A percentile compares a stretch with the other conserved stretches of the same genome.
phyloP scores from a whole-genome alignment of 2,797 vertebrate species.

The Geotrypetes seraphini region DNA sequence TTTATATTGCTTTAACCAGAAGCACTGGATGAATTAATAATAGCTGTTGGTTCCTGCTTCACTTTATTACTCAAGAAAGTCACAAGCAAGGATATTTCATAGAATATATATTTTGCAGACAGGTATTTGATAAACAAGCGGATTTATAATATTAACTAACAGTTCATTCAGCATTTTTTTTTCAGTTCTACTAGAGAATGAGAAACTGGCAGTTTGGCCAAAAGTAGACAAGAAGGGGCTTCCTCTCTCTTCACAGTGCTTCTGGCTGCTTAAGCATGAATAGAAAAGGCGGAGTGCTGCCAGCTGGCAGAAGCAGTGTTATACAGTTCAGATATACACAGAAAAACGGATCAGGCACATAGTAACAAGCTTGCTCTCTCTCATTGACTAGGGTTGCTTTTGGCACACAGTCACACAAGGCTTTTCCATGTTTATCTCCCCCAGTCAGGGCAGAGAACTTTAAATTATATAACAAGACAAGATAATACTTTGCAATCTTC shows the following conservation, averaged over 20 bases:
- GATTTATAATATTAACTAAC: no score
- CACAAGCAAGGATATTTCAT: no score
- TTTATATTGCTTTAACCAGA: no score
- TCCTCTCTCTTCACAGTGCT: constrained; percentile 38
- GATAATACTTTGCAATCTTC: not conserved
- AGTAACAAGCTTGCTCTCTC: constrained; percentile 16
- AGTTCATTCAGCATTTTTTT: constrained; percentile 45
- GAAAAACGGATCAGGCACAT: constrained; percentile 40
- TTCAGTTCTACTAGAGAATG: constrained; percentile 43
- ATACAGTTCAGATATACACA: constrained; percentile 54
- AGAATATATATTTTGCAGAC: no score
- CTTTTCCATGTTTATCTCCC: constrained; percentile 29
- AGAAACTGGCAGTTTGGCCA: constrained; percentile 29
- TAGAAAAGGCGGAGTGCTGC: constrained; percentile 54
- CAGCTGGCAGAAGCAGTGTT: constrained; percentile 59
- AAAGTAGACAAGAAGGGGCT: constrained; percentile 37
- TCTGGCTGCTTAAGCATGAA: constrained; percentile 49
- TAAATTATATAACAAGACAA: constrained; percentile 18
- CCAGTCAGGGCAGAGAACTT: constrained; percentile 14
- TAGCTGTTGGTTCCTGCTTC: no score
- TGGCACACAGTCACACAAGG: constrained; percentile 29
- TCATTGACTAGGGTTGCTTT: constrained; percentile 32
- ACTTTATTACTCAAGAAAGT: no score
- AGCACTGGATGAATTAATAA: no score
- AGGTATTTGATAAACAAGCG: no score